These are phyloP conservation scores for Akabosia matsudoensis DNA, from an alignment of 1,140 invertebrate species.

Conservation along the genomic window DNA sequence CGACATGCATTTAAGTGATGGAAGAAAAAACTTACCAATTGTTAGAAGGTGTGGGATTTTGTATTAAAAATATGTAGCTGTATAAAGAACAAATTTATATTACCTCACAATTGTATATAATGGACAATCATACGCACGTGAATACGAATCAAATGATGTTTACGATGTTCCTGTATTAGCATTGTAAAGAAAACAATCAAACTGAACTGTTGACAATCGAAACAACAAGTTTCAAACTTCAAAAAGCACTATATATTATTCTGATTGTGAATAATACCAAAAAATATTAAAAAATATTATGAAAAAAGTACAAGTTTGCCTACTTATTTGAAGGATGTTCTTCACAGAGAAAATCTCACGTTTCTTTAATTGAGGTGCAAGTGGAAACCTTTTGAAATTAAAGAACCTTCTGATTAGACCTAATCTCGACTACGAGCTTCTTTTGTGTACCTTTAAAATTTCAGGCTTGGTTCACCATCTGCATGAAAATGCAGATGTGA, in stretches of 20 bases:
- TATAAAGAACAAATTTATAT: not conserved
- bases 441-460: too few relatives aligned
- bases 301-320: not conserved
- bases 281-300: not conserved
- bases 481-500: too few relatives aligned
- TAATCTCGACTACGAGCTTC: too few relatives aligned
- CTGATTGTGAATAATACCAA: not conserved
- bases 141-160: too few relatives aligned
- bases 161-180: too few relatives aligned
- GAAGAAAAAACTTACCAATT: too few relatives aligned
- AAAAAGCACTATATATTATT: not conserved
- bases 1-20: too few relatives aligned
- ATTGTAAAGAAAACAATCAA: not conserved
- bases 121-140: not conserved
- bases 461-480: too few relatives aligned
- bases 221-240: not conserved
- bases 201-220: not conserved
- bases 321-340: too few relatives aligned
- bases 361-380: too few relatives aligned
- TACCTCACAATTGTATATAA: not conserved
- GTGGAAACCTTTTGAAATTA: not conserved
- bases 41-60: not conserved
- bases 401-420: too few relatives aligned
- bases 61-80: not conserved
- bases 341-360: not conserved